Percentiles rank a stretch among this genome's conserved stretches.
phyloP scores from a whole-genome alignment of 2,113 vertebrate genomes.

The Mirounga angustirostris region DNA sequence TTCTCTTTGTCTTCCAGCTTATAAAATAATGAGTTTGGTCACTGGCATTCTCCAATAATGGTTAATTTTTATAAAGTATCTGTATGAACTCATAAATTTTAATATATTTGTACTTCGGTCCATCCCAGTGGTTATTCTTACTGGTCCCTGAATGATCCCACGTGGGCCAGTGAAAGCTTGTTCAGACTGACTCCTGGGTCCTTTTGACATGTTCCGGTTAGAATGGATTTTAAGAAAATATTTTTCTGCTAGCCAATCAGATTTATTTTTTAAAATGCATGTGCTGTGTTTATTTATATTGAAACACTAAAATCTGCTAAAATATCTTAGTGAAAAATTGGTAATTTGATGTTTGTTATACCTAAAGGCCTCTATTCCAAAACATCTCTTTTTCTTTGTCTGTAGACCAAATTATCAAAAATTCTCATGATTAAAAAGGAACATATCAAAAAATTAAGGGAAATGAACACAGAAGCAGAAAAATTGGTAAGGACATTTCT shows the following conservation, averaged over 20 bases:
- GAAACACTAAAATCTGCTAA: constrained; percentile 68
- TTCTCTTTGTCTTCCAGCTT: constrained; percentile 4
- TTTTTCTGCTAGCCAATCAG: not conserved
- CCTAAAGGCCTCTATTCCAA: constrained; percentile 68
- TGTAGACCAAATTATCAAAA: constrained; percentile 97
- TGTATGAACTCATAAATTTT: not conserved
- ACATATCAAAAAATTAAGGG: constrained; percentile 97
- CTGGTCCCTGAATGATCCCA: not conserved
- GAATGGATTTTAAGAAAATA: constrained; percentile 35
- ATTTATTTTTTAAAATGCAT: constrained; percentile 30
- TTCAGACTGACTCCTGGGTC: not conserved
- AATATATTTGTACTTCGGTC: not conserved
- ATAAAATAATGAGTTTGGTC: constrained; percentile 23
- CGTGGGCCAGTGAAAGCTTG: not conserved
- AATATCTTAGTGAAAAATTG: constrained; percentile 54
- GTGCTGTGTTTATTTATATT: constrained; percentile 51
- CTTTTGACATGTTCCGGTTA: constrained; percentile 26
- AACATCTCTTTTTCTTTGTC: constrained; percentile 77
- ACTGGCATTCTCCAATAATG: not conserved
- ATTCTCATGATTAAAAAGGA: constrained; percentile 99
- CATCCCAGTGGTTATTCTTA: not conserved
- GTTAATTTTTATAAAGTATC: not conserved
- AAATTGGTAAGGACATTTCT: constrained; percentile 93
- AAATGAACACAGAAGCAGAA: constrained; percentile 99
- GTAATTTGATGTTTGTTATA: constrained; percentile 55